Evolutionary conservation across 2,797 vertebrate species (phyloP), one percentile per base, ranked within the genome.

Genomic region (Uromys caudimaculatus): DNA sequence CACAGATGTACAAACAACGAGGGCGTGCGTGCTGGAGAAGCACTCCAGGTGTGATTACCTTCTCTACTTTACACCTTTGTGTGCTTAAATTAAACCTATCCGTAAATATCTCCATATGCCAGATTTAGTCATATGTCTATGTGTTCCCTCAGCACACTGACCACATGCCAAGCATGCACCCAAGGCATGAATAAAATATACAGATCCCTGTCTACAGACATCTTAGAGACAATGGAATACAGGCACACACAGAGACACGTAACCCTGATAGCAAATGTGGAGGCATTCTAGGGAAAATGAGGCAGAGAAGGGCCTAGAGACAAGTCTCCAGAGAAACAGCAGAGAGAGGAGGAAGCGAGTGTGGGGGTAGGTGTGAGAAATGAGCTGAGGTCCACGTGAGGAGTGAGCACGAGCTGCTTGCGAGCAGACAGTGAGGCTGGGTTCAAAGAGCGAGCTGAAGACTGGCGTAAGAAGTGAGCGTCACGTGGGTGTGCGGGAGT

Each of bases 41-140:
- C 21, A 19, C 3, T 9, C 6, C 11, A 41, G 44, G 44, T 2
- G 17, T 3, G 14, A 4, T 3, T 6, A 7, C 0, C 27, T n/a
- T 76, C 44, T 64, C 16, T 0, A 12, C 10, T 76, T 14, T 29
- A 81, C 29, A 64, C 58, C 41, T 47, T 60, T 35, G 47, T 12
- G 38, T 4, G 44, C 23, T 60, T 19, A 60, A 27, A 44, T 89
- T 47, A 89, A 11, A 73, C 38, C 52, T 58, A 14, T 47, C 84
- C 7, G 13, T 38, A 38, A 41, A 24, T 14, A 4, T 54, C 71
- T 41, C 41, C 47, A 38, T 8, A 38, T 19, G 47, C 24, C 56
- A 64, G 14, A 13, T 8, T 13, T 21, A 41, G 23, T 24, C 69
- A 3, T 19, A 0, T 29, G n/a, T 44, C 54, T 64, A 32, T 54